A percentile compares a stretch with the other conserved stretches of the same genome.
These are phyloP conservation scores for Agraylea sexmaculata DNA, from an alignment of 1,140 invertebrate species.

Conservation along the genomic window DNA sequence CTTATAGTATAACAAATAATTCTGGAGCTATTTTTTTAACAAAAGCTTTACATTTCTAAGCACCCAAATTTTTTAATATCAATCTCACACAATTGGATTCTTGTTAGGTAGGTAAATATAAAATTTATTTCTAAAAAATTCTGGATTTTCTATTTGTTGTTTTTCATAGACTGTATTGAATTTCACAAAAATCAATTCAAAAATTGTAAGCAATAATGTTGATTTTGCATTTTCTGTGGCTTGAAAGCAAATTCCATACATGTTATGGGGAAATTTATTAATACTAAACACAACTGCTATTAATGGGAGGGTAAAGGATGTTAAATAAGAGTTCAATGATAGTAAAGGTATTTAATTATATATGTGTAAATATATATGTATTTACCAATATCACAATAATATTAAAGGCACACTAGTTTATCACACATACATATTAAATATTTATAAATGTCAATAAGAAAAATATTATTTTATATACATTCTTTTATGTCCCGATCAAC, in stretches of 20 bases:
- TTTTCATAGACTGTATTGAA: too few relatives aligned
- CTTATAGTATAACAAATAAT: not conserved
- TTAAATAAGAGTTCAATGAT: constrained; percentile 1
- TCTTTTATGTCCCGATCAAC: not conserved
- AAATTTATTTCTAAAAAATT: not conserved
- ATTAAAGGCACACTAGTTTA: not conserved
- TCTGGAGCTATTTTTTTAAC: not conserved
- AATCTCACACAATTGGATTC: not conserved
- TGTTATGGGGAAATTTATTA: constrained; percentile 2
- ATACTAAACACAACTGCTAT: constrained; percentile 1
- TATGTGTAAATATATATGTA: not conserved
- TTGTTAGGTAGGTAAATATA: not conserved
- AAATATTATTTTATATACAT: not conserved
- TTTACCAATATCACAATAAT: not conserved
- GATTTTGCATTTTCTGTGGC: too few relatives aligned
- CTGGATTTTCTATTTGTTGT: not conserved
- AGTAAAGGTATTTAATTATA: not conserved
- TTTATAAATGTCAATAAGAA: not conserved
- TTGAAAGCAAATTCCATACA: too few relatives aligned
- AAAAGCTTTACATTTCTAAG: not conserved
- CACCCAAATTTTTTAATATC: not conserved
- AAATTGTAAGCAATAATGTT: too few relatives aligned
- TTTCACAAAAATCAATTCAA: too few relatives aligned
- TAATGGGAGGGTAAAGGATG: not conserved
- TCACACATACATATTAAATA: constrained; percentile 1